phyloP scores from a whole-genome alignment of 2,113 vertebrate species.

The Anhinga anhinga region DNA sequence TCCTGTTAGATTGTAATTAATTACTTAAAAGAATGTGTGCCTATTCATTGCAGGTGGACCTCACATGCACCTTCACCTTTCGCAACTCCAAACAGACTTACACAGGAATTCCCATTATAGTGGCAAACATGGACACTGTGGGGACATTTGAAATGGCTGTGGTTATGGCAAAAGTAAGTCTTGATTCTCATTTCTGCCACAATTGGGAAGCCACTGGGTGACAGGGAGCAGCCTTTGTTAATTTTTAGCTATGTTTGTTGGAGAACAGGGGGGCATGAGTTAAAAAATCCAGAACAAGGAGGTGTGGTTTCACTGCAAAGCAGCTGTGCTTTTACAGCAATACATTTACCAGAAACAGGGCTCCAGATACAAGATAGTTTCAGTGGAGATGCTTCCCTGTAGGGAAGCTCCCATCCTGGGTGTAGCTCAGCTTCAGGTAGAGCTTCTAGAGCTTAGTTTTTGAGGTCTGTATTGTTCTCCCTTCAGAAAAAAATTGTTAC shows the following conservation, averaged over 20 bases:
- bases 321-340: neutral
- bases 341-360: neutral
- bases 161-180: conserved; percentile 89
- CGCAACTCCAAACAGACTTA: conserved; percentile 97
- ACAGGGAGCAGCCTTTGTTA: neutral
- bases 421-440: neutral
- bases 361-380: neutral
- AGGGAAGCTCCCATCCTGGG: neutral
- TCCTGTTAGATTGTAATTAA: neutral
- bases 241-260: neutral
- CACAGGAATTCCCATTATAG: conserved; percentile 93
- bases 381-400: neutral
- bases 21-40: neutral
- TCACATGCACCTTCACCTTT: conserved; percentile 92
- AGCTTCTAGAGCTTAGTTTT: neutral
- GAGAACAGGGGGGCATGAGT: neutral
- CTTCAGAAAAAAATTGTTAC: neutral
- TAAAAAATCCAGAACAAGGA: neutral
- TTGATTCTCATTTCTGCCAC: neutral
- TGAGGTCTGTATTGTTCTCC: neutral
- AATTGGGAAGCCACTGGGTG: neutral
- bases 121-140: conserved; percentile 98
- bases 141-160: conserved; percentile 97
- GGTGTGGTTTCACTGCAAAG: neutral
- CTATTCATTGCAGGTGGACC: conserved; percentile 83